Evolutionary conservation across 2,113 vertebrate genomes (phyloP).

Genomic region (Chloropsis hardwickii): DNA sequence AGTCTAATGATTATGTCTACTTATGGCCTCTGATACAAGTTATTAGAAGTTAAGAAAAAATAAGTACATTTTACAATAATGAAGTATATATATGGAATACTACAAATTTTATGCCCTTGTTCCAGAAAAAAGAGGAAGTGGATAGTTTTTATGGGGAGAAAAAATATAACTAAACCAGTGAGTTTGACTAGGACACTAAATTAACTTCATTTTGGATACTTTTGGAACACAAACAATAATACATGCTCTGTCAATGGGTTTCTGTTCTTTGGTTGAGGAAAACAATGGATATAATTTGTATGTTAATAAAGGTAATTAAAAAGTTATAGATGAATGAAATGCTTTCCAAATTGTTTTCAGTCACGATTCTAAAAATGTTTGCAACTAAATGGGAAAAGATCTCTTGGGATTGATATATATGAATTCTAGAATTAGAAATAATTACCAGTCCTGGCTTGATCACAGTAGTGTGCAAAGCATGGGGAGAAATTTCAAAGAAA

Average conservation of each 20-base stretch:
- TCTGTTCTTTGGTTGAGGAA: not conserved
- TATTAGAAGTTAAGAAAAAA: not conserved
- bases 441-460: not conserved
- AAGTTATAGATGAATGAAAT: not conserved
- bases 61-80: not conserved
- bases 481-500: not conserved
- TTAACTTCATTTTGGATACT: not conserved
- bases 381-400: not conserved
- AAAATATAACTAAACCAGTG: not conserved
- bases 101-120: not conserved
- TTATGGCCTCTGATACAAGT: not conserved
- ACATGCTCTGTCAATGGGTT: not conserved
- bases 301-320: conserved; percentile 15
- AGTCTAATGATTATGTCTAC: not conserved
- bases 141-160: not conserved
- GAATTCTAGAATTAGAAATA: not conserved
- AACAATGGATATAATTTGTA: not conserved
- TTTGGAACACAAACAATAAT: not conserved
- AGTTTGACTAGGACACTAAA: not conserved
- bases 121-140: not conserved
- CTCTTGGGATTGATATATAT: not conserved
- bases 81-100: not conserved
- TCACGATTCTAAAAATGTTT: not conserved
- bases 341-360: not conserved
- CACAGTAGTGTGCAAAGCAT: not conserved